Evolutionary conservation across 2,797 vertebrate genomes (phyloP), one percentile per base, ranked within the genome.

Genomic region (Micropoecilia bifurca): DNA sequence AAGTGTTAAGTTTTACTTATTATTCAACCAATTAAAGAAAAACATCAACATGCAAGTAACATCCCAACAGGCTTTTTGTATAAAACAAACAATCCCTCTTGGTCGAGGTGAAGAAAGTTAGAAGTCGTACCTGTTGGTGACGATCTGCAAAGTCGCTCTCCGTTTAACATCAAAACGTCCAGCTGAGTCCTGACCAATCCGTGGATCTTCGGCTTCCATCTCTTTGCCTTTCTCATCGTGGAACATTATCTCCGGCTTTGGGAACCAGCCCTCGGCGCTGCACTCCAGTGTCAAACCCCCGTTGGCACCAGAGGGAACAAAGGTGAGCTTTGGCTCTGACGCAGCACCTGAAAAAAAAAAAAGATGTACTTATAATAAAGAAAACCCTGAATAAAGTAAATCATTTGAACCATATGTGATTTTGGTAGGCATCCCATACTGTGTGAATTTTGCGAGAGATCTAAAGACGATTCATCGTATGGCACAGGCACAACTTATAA

Each of bases 251-350:
- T 53, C 1, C 0, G 80, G 79, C 39, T 69, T 9, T 4, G 41
- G 39, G 12, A 3, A 41, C 80, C 80, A 89, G 75, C 76, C 78
- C 6, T 0, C 6, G 0, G 74, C 81, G n/a, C 61, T 75, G 22
- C 91, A 92, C 75, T 74, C 61, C 4, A 91, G 30, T 3, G 59
- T 78, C 72, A 80, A 10, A 0, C 3, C 33, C 2, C 28, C 71
- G 0, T 5, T 0, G 0, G 41, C 59, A 0, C 3, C 7, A 0
- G 39, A 39, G 2, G 41, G 25, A 3, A 55, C 3, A 3, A 76
- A 6, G 0, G 16, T 68, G 3, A 86, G 77, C 1, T 82, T 68
- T 0, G 82, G 73, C 30, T 83, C 74, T 0, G 79, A 83, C 6
- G 39, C 71, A 0, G 78, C 47, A 4, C 0, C 83, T 85, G 8